Conservation (phyloP, 2,797 vertebrate species). For the Merluccius polli region DNA sequence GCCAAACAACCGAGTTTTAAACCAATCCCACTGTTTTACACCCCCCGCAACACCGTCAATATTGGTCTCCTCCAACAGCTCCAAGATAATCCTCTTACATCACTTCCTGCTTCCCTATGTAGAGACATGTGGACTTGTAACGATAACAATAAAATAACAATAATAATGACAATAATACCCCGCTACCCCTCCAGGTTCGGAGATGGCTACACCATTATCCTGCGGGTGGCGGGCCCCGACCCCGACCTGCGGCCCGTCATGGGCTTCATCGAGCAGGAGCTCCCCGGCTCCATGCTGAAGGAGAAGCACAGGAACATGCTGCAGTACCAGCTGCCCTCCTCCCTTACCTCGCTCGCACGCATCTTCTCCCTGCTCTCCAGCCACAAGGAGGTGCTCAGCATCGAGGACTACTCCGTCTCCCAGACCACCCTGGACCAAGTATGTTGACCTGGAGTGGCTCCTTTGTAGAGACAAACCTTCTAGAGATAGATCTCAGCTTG, state of each 20-base stretch:
- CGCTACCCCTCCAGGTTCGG: slow-evolving; percentile 90
- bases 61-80: too few species aligned
- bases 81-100: too few species aligned
- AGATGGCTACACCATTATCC: slow-evolving; percentile 93
- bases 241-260: slow-evolving; percentile 83
- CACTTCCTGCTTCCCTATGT: too few species aligned
- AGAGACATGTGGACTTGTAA: too few species aligned
- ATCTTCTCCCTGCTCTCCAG: slow-evolving; percentile 89
- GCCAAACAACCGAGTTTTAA: too few species aligned
- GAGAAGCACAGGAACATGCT: slow-evolving; percentile 96
- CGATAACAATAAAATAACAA: too few species aligned
- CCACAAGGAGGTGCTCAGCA: slow-evolving; percentile 79
- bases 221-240: slow-evolving; percentile 80
- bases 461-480: too few species aligned
- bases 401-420: slow-evolving; percentile 98
- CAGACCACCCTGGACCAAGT: slow-evolving; percentile 99
- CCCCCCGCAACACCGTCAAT: too few species aligned
- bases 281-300: slow-evolving; percentile 86
- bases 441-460: too few species aligned
- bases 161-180: too few species aligned
- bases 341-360: slow-evolving; percentile 81
- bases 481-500: too few species aligned
- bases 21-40: too few species aligned
- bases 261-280: slow-evolving; percentile 81
- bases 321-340: slow-evolving; percentile 88